These are phyloP conservation scores for Syngnathoides biaculeatus DNA, from an alignment of 2,113 vertebrate species.

Conservation along the genomic window DNA sequence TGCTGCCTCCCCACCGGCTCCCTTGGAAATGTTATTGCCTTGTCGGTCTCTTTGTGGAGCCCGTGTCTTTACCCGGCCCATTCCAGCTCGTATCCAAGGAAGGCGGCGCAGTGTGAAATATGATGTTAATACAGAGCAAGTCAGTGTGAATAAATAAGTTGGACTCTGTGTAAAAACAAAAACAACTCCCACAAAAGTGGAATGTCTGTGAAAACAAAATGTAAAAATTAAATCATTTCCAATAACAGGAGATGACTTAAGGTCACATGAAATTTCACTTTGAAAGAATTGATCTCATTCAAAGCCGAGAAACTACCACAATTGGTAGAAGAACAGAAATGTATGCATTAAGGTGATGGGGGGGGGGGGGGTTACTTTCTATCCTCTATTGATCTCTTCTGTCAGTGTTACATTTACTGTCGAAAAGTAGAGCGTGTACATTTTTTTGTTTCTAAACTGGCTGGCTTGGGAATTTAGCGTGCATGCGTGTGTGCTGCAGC, in stretches of 20 bases:
- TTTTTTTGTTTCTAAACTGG: neutral
- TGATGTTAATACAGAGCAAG: slow-evolving; percentile 3
- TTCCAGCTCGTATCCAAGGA: slow-evolving; percentile 52
- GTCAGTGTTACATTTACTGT: slow-evolving; percentile 10
- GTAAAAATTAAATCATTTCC: neutral
- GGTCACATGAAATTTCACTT: neutral
- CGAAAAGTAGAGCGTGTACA: neutral
- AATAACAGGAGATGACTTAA: neutral
- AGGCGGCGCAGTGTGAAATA: slow-evolving; percentile 46
- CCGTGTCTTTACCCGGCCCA: slow-evolving; percentile 41
- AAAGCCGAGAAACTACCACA: neutral
- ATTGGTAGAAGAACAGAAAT: neutral
- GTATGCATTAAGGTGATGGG: neutral
- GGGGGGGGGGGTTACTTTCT: neutral
- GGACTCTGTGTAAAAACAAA: neutral
- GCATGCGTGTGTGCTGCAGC: slow-evolving; percentile 4
- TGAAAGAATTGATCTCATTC: neutral
- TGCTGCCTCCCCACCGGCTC: slow-evolving; percentile 48
- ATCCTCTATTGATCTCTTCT: slow-evolving; percentile 53
- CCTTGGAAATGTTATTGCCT: slow-evolving; percentile 61
- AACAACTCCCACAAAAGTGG: too few species aligned
- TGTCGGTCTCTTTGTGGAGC: slow-evolving; percentile 40
- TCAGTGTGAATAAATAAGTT: neutral
- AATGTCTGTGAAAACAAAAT: neutral
- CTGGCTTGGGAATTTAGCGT: slow-evolving; percentile 1